Conservation (phyloP, 1,140 invertebrate genomes). For the Chironomus striatipennis region DNA sequence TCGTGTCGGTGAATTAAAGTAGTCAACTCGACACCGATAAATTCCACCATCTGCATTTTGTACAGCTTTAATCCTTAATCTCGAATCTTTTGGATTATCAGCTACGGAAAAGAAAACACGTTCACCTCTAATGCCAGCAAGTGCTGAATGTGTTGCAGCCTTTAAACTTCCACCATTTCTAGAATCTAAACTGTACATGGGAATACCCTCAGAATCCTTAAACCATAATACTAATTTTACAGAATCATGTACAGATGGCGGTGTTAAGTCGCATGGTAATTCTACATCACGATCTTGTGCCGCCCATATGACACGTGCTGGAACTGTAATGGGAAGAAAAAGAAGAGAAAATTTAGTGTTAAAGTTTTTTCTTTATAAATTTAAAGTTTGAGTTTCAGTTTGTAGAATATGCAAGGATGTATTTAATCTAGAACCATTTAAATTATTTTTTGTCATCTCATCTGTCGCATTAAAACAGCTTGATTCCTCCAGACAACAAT, state of each 20-base stretch:
- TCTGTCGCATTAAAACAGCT: too few relatives aligned
- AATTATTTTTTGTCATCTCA: too few relatives aligned
- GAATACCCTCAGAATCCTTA: slow-evolving; percentile 69
- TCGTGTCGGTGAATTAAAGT: slow-evolving; percentile 71
- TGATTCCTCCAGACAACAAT: too few relatives aligned
- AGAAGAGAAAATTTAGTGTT: neutral
- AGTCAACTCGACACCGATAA: slow-evolving; percentile 77
- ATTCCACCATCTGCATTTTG: slow-evolving; percentile 64
- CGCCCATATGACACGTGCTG: slow-evolving; percentile 59
- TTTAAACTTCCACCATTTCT: slow-evolving; percentile 52
- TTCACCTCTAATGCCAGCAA: slow-evolving; percentile 62
- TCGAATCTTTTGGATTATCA: slow-evolving; percentile 56
- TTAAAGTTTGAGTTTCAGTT: too few relatives aligned
- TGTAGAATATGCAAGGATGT: too few relatives aligned
- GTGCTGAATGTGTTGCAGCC: slow-evolving; percentile 59
- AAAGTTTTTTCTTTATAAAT: too few relatives aligned
- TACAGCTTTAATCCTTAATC: slow-evolving; percentile 63
- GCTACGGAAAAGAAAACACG: slow-evolving; percentile 65
- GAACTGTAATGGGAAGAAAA: slow-evolving; percentile 43
- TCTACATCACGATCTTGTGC: slow-evolving; percentile 61
- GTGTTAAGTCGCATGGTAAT: slow-evolving; percentile 71
- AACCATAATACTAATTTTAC: slow-evolving; percentile 78
- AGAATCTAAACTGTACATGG: slow-evolving; percentile 76
- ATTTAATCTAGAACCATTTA: too few relatives aligned
- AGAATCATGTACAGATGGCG: slow-evolving; percentile 57